Conservation (phyloP, 2,113 vertebrate genomes). For the Antennarius striatus region DNA sequence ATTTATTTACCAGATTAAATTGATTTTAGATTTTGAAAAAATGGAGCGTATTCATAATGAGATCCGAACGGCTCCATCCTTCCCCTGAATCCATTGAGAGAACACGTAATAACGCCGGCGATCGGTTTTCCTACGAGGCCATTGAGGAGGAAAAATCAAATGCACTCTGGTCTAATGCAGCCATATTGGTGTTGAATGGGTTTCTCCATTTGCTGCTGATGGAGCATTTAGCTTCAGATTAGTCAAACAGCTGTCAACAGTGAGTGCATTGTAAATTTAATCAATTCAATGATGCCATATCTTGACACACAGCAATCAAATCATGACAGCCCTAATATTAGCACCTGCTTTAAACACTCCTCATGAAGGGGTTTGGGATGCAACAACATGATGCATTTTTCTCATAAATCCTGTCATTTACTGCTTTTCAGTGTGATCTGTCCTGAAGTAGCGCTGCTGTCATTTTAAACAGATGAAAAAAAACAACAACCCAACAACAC, state of each 20-base stretch:
- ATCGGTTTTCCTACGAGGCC: slow-evolving; percentile 22
- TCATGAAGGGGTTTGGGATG: slow-evolving; percentile 9
- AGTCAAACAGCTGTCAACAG: slow-evolving; percentile 58
- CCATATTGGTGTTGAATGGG: slow-evolving; percentile 38
- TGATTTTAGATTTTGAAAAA: slow-evolving; percentile 22
- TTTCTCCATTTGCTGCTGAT: slow-evolving; percentile 50
- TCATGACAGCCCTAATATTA: slow-evolving; percentile 31
- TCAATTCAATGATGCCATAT: slow-evolving; percentile 53
- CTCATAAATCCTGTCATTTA: slow-evolving; percentile 19
- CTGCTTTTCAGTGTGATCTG: not conserved
- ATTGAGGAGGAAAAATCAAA: slow-evolving; percentile 40
- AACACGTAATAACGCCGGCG: slow-evolving; percentile 31
- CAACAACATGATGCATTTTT: slow-evolving; percentile 2
- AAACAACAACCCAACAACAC: not conserved
- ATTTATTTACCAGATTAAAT: slow-evolving; percentile 19
- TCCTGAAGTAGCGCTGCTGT: slow-evolving; percentile 3
- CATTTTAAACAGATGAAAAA: slow-evolving; percentile 11
- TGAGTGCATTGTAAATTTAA: slow-evolving; percentile 54
- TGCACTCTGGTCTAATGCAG: slow-evolving; percentile 38
- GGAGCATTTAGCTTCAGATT: slow-evolving; percentile 48
- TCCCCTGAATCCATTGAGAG: slow-evolving; percentile 26
- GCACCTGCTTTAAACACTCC: slow-evolving; percentile 34
- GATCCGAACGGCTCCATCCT: slow-evolving; percentile 21
- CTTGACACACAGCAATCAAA: slow-evolving; percentile 48
- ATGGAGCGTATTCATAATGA: slow-evolving; percentile 1